phyloP scores from a whole-genome alignment of 37 sponge, comb jelly and placozoan genomes.

The Lycopodina hypogea region DNA sequence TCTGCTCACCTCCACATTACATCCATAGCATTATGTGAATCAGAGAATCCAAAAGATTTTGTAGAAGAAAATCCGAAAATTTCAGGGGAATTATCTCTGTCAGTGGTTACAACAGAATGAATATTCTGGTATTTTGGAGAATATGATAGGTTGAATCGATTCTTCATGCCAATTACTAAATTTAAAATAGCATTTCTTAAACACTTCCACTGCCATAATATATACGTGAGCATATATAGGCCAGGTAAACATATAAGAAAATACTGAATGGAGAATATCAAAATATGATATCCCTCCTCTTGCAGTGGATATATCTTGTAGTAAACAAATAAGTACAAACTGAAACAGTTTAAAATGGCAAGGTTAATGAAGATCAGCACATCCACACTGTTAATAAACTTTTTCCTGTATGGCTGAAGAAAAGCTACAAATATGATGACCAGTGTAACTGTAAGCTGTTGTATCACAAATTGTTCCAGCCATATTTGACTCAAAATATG shows the following conservation, averaged over 20 bases:
- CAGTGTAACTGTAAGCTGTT: slow-evolving; percentile 8
- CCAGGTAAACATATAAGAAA: slow-evolving; percentile 34
- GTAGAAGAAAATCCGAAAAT: too few relatives aligned
- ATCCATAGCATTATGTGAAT: background rate
- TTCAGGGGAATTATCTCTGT: background rate
- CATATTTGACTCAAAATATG: slow-evolving; percentile 7
- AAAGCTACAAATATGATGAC: slow-evolving; percentile 10
- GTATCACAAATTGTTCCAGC: slow-evolving; percentile 16
- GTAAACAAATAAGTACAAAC: slow-evolving; percentile 22
- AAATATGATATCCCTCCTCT: background rate
- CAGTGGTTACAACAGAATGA: background rate
- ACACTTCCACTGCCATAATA: slow-evolving; percentile 10
- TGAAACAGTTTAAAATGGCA: slow-evolving; percentile 28
- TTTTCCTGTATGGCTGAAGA: slow-evolving; percentile 37
- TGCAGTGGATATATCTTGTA: background rate
- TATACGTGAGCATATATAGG: slow-evolving; percentile 31
- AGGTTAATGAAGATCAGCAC: slow-evolving; percentile 47
- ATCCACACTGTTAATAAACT: slow-evolving; percentile 38
- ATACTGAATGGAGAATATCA: slow-evolving; percentile 15
- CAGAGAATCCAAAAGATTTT: too few relatives aligned
- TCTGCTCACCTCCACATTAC: slow-evolving; percentile 11
- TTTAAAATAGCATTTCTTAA: background rate
- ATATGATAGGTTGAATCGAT: background rate
- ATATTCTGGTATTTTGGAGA: background rate
- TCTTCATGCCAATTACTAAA: background rate